phyloP scores from a whole-genome alignment of 2,888 invertebrate species.

The Eucera pruinosa region DNA sequence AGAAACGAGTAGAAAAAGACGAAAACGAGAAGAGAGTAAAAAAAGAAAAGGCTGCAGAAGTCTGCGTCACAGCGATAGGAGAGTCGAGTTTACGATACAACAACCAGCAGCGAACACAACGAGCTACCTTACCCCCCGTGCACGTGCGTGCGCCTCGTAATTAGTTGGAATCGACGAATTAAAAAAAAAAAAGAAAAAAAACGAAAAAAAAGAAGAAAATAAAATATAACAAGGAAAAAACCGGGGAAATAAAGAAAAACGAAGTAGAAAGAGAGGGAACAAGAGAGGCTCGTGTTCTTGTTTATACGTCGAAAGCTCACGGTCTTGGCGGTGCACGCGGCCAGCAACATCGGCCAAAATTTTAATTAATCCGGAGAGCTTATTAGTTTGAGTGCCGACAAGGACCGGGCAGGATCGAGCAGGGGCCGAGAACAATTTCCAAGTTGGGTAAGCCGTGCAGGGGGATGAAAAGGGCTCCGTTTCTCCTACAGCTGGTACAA shows the following conservation, averaged over 20 bases:
- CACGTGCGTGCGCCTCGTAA: constrained; percentile 45
- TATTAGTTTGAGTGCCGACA: constrained; percentile 73
- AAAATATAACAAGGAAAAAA: neutral
- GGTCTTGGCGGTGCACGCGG: constrained; percentile 52
- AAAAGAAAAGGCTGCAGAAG: neutral
- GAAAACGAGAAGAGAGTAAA: neutral
- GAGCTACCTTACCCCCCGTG: neutral
- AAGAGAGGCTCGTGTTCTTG: constrained; percentile 47
- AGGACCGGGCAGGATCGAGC: constrained; percentile 65
- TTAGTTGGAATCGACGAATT: constrained; percentile 60
- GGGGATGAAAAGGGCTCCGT: constrained; percentile 60
- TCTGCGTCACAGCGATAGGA: neutral
- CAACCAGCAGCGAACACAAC: neutral
- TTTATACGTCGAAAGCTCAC: constrained; percentile 58
- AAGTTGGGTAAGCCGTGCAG: constrained; percentile 51
- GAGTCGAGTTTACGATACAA: constrained; percentile 18
- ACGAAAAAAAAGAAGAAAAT: neutral
- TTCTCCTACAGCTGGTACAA: constrained; percentile 54
- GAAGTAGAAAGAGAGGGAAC: neutral
- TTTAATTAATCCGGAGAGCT: constrained; percentile 77
- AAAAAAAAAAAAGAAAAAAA: constrained; percentile 30
- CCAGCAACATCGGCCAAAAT: constrained; percentile 69
- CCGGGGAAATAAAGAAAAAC: neutral
- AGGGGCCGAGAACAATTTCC: constrained; percentile 65
- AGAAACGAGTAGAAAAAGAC: neutral